Evolutionary conservation across 2,888 invertebrate genomes (phyloP).

Genomic region (Dysmachus trigonus): DNA sequence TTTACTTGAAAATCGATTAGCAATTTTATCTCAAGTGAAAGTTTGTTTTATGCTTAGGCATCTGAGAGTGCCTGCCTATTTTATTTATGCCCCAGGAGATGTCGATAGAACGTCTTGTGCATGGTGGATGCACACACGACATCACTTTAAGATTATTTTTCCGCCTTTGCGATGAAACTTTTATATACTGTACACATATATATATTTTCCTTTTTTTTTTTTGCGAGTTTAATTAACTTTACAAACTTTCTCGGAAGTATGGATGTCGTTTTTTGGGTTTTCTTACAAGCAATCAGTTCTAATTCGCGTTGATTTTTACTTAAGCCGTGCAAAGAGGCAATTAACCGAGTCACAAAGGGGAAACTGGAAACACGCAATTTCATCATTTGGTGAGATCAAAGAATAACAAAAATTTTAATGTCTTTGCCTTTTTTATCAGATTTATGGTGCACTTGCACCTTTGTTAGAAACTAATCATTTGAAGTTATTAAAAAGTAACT

Average conservation of each 20-base stretch:
- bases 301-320: neutral
- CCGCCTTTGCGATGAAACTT: neutral
- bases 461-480: neutral
- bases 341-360: neutral
- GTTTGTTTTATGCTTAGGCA: neutral
- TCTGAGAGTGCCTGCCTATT: neutral
- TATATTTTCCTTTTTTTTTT: neutral
- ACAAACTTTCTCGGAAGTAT: neutral
- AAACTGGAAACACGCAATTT: neutral
- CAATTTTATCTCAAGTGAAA: neutral
- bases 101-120: neutral
- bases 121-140: neutral
- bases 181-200: too few relatives aligned
- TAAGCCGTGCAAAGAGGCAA: neutral
- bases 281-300: neutral
- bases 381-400: neutral
- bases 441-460: neutral
- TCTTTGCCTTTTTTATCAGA: neutral
- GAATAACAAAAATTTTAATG: neutral
- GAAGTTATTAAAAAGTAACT: neutral
- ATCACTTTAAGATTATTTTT: neutral
- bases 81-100: neutral
- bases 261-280: neutral
- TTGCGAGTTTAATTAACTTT: neutral
- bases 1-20: neutral